Evolutionary conservation across 2,888 invertebrate species (phyloP).

Genomic region (Dermolepida albohirtum): DNA sequence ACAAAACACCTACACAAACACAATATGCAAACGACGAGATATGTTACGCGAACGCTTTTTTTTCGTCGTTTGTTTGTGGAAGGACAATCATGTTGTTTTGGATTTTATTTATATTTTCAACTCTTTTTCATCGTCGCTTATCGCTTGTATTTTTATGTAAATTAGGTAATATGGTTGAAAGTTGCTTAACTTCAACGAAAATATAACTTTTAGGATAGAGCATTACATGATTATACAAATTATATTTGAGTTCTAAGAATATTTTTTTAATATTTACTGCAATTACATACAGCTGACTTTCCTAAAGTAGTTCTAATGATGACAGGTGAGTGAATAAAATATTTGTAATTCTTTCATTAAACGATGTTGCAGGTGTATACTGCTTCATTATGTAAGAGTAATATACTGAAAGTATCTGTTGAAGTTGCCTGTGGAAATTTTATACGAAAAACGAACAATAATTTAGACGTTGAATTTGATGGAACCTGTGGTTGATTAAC

Average conservation of each 20-base stretch:
- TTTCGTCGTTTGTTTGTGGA: constrained; percentile 3
- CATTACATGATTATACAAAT: neutral
- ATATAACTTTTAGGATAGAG: neutral
- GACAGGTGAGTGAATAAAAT: too few relatives aligned
- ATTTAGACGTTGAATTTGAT: too few relatives aligned
- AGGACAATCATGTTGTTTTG: constrained; percentile 19
- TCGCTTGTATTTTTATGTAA: constrained; percentile 17
- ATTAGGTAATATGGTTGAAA: neutral
- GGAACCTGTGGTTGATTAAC: too few relatives aligned
- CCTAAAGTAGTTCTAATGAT: too few relatives aligned
- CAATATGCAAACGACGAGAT: constrained; percentile 29
- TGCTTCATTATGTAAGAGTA: too few relatives aligned
- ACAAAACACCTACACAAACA: constrained; percentile 48
- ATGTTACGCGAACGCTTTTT: constrained; percentile 11
- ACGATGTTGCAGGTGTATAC: too few relatives aligned
- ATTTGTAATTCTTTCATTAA: too few relatives aligned
- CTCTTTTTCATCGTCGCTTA: constrained; percentile 15
- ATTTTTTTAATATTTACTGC: too few relatives aligned
- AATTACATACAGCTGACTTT: too few relatives aligned
- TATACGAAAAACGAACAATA: too few relatives aligned
- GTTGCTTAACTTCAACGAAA: constrained; percentile 11
- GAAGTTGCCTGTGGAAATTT: too few relatives aligned
- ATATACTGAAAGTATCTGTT: too few relatives aligned
- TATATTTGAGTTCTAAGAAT: neutral
- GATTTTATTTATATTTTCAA: constrained; percentile 35